These are phyloP conservation scores for Chaetops frenatus DNA, from an alignment of 2,113 vertebrate genomes.

Conservation along the genomic window DNA sequence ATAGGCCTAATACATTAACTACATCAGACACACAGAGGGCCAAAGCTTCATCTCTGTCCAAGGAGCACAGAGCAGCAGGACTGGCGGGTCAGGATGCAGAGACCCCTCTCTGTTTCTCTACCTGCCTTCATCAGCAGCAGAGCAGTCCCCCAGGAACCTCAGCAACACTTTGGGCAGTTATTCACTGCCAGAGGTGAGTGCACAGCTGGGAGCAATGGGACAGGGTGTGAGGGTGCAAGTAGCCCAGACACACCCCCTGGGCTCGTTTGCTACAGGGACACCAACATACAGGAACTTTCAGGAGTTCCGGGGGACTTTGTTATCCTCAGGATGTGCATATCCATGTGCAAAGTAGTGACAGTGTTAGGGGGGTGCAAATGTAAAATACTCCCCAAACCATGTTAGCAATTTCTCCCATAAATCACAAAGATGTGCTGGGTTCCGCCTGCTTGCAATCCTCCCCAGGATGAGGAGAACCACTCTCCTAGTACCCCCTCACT, in stretches of 20 bases:
- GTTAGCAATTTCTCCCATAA: background rate
- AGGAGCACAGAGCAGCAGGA: fast-evolving
- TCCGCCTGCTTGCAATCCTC: background rate
- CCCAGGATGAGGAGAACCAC: background rate
- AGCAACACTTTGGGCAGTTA: background rate
- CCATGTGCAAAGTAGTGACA: background rate
- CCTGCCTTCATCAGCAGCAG: background rate
- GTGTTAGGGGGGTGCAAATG: background rate
- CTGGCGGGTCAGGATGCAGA: fast-evolving
- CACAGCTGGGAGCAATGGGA: background rate
- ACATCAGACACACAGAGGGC: background rate
- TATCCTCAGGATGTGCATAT: background rate
- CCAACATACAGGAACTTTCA: background rate
- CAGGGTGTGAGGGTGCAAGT: background rate
- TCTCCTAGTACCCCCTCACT: background rate
- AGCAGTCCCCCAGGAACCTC: background rate
- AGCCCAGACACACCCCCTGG: background rate
- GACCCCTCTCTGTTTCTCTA: background rate
- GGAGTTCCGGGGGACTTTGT: background rate
- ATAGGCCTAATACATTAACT: background rate
- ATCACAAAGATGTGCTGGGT: background rate
- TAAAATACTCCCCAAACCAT: background rate
- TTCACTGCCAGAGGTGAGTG: background rate
- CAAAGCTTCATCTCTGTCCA: background rate
- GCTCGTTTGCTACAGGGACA: background rate